These are phyloP conservation scores for Molothrus aeneus DNA, from an alignment of 2,797 vertebrate species.

Conservation along the genomic window DNA sequence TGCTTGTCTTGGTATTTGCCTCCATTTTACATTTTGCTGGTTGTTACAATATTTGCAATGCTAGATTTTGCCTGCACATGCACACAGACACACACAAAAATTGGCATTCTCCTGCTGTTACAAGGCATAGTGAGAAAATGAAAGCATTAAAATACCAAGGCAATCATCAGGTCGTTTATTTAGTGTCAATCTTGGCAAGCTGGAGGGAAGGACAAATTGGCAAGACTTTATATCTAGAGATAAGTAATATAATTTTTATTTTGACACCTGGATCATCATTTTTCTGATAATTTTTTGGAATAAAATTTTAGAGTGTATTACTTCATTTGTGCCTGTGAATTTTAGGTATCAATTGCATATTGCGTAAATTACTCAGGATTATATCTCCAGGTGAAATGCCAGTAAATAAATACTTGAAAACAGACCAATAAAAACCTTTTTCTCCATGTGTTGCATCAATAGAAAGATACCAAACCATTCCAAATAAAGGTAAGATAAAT, in stretches of 20 bases:
- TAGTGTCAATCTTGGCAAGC: constrained; percentile 26
- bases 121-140: constrained; percentile 9
- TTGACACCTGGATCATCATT: not conserved
- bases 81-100: not conserved
- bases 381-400: not conserved
- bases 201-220: constrained; percentile 22
- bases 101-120: not conserved
- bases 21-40: not conserved
- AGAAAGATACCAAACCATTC: not conserved
- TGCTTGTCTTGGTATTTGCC: not conserved
- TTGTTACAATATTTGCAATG: constrained; percentile 25
- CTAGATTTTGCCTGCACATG: not conserved
- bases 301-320: constrained; percentile 2
- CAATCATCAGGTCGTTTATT: constrained; percentile 37
- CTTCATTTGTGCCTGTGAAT: not conserved
- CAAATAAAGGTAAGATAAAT: not conserved
- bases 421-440: not conserved
- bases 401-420: not conserved
- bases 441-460: not conserved
- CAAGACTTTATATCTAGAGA: not conserved
- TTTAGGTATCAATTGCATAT: not conserved
- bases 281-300: not conserved
- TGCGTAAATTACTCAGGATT: not conserved
- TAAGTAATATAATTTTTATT: not conserved
- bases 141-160: constrained; percentile 36